These are phyloP conservation scores for Paelopatides confundens DNA, from an alignment of 53 echinoderm and acorn worm species.

Conservation along the genomic window DNA sequence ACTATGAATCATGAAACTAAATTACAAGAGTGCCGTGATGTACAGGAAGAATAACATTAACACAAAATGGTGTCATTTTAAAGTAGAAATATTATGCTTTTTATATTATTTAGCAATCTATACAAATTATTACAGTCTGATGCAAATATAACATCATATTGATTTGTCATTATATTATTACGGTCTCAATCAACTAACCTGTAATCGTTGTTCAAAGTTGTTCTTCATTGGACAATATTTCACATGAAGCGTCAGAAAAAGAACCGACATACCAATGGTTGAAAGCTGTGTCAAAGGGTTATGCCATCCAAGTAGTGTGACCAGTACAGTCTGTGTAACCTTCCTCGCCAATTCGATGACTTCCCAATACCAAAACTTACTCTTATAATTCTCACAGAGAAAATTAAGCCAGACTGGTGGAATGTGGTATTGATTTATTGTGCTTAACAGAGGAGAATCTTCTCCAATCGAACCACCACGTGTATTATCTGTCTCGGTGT, in stretches of 20 bases:
- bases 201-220: neutral
- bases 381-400: conserved; percentile 11
- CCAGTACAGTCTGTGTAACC: neutral
- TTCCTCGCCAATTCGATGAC: neutral
- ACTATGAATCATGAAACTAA: no score
- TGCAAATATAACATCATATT: no score
- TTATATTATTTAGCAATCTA: no score
- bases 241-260: neutral
- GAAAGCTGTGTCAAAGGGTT: neutral
- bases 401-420: neutral
- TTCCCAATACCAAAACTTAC: conserved; percentile 7
- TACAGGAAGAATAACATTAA: no score
- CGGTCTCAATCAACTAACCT: neutral
- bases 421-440: neutral
- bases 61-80: no score
- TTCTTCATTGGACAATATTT: neutral
- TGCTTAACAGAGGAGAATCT: neutral
- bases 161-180: no score
- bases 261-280: neutral
- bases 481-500: neutral
- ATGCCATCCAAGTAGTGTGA: neutral
- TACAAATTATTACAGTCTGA: no score
- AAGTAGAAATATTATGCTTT: no score
- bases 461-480: neutral
- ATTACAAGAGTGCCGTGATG: no score